These are phyloP conservation scores for Rafetus swinhoei DNA, from an alignment of 2,113 vertebrate genomes.

Conservation along the genomic window DNA sequence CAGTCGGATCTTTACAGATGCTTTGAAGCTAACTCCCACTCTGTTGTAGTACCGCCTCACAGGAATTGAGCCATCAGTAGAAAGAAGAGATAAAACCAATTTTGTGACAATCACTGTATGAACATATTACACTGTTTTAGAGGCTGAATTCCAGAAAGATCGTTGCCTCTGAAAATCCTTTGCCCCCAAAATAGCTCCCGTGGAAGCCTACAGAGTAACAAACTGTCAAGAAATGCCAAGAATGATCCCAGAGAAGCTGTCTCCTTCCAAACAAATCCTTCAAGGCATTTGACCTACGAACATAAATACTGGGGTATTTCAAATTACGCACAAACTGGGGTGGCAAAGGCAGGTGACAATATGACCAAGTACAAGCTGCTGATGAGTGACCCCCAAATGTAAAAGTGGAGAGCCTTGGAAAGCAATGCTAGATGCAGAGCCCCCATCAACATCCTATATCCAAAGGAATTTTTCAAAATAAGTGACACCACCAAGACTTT, in stretches of 20 bases:
- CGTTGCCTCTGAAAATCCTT: neutral
- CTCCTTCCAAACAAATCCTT: neutral
- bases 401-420: neutral
- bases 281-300: neutral
- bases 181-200: neutral
- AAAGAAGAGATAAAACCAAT: neutral
- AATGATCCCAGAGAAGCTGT: neutral
- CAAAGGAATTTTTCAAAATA: neutral
- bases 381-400: neutral
- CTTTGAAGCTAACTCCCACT: neutral
- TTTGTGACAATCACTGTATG: neutral
- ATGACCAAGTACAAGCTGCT: neutral
- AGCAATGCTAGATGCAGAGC: neutral
- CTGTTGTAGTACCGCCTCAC: neutral
- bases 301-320: neutral
- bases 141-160: neutral
- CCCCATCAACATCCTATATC: neutral
- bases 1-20: too few relatives aligned
- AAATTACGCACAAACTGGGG: neutral
- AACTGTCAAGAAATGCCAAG: neutral
- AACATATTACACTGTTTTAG: neutral
- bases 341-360: neutral
- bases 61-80: neutral
- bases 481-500: neutral
- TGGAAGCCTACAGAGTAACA: neutral